Evolutionary conservation across 2,113 vertebrate species (phyloP).

Genomic region (Pomatostomus ruficeps): DNA sequence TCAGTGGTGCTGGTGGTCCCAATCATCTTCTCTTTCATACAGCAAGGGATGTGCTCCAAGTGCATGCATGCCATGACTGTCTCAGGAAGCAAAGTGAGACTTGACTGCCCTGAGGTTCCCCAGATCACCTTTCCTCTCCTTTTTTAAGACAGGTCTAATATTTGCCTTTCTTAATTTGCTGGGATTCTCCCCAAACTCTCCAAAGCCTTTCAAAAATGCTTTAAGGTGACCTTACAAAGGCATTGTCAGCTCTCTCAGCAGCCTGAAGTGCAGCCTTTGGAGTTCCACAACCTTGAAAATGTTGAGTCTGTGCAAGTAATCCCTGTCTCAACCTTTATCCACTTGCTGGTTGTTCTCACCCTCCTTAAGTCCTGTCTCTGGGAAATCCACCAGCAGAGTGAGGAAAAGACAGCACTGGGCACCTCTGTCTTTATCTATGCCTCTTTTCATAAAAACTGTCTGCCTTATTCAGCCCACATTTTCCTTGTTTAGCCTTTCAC

Average conservation of each 20-base stretch:
- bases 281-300: background rate
- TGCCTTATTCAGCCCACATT: background rate
- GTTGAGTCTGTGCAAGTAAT: background rate
- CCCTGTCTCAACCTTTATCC: background rate
- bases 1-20: background rate
- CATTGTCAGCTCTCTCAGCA: background rate
- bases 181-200: background rate
- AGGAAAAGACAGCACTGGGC: background rate
- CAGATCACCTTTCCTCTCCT: background rate
- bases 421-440: background rate
- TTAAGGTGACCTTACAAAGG: background rate
- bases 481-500: background rate
- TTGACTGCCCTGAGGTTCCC: background rate
- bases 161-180: background rate
- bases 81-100: background rate
- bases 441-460: background rate
- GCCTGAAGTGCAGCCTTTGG: background rate
- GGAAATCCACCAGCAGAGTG: background rate
- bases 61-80: too few species aligned
- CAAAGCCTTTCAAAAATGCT: background rate
- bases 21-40: background rate
- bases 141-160: background rate
- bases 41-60: background rate
- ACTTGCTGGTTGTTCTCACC: background rate
- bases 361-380: background rate